Conservation (phyloP, 2,888 invertebrate genomes). For the Zeuzera pyrina region DNA sequence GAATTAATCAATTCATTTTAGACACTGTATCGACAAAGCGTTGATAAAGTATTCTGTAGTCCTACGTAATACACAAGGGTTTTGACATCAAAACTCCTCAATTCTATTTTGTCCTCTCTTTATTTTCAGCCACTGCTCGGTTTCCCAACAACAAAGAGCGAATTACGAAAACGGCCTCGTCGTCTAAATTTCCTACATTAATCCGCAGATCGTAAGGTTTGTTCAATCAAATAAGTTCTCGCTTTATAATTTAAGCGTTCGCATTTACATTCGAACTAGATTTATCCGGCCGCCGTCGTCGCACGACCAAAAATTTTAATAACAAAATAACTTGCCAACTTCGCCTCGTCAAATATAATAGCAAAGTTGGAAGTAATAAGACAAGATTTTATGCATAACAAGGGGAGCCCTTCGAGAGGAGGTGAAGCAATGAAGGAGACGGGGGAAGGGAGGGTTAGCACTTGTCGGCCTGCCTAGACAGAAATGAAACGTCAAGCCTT, state of each 20-base stretch:
- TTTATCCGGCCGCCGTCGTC: slow-evolving; percentile 39
- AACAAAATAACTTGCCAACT: slow-evolving; percentile 71
- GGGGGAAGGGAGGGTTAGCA: slow-evolving; percentile 44
- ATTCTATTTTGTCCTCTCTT: slow-evolving; percentile 27
- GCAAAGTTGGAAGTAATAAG: slow-evolving; percentile 71
- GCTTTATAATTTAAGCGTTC: slow-evolving; percentile 63
- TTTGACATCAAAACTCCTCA: slow-evolving; percentile 18
- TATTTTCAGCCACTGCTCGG: slow-evolving; percentile 15
- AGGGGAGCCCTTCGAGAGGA: slow-evolving; percentile 42
- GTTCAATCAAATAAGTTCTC: slow-evolving; percentile 66
- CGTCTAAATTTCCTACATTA: slow-evolving; percentile 51
- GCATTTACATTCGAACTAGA: slow-evolving; percentile 65
- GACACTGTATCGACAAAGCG: too few species aligned
- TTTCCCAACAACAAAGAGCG: slow-evolving; percentile 29
- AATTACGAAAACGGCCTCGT: slow-evolving; percentile 29
- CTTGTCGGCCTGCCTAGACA: slow-evolving; percentile 67
- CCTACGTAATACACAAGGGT: slow-evolving; percentile 15
- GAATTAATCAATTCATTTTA: too few species aligned
- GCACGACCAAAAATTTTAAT: slow-evolving; percentile 65
- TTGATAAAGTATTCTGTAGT: slow-evolving; percentile 10
- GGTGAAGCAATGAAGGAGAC: slow-evolving; percentile 25
- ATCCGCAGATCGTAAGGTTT: slow-evolving; percentile 58
- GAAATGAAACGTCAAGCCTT: slow-evolving; percentile 67
- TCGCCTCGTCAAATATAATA: slow-evolving; percentile 68
- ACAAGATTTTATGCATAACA: slow-evolving; percentile 72